phyloP scores from a whole-genome alignment of 1,140 invertebrate genomes.

The Cylas formicarius region DNA sequence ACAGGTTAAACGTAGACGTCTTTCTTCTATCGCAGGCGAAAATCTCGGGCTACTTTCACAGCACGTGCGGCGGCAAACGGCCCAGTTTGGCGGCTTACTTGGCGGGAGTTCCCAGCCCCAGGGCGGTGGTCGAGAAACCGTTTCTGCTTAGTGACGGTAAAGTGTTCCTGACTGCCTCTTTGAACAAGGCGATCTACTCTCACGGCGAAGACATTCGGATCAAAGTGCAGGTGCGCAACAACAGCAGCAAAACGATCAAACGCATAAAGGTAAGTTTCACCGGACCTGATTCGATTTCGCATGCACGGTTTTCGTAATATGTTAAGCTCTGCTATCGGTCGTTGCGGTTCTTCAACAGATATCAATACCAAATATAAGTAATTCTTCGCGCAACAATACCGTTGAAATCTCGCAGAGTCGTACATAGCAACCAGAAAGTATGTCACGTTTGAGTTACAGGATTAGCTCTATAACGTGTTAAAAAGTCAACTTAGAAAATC shows the following conservation, averaged over 20 bases:
- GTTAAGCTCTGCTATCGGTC: no score
- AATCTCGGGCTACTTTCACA: slow-evolving; percentile 22
- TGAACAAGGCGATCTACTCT: slow-evolving; percentile 88
- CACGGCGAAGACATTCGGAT: slow-evolving; percentile 89
- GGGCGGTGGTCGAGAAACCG: slow-evolving; percentile 50
- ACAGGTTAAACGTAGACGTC: no score
- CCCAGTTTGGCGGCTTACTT: slow-evolving; percentile 36
- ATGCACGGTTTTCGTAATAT: no score
- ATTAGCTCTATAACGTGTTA: no score
- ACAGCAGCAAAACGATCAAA: slow-evolving; percentile 90
- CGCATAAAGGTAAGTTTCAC: slow-evolving; percentile 82
- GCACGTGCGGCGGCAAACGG: slow-evolving; percentile 32
- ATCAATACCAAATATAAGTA: no score
- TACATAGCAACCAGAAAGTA: no score
- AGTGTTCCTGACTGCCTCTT: slow-evolving; percentile 73
- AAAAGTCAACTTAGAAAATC: no score
- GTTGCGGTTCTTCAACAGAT: no score
- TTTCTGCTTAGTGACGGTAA: slow-evolving; percentile 59
- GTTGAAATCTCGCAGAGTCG: no score
- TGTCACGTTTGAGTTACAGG: no score
- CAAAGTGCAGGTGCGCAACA: slow-evolving; percentile 83
- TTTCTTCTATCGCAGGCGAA: slow-evolving; percentile 18
- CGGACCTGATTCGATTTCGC: no score
- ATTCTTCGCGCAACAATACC: no score
- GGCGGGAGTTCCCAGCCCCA: slow-evolving; percentile 32